Base-by-base conservation (phyloP, 92 coral and sea anemone genomes). In the Porites evermanni region DNA sequence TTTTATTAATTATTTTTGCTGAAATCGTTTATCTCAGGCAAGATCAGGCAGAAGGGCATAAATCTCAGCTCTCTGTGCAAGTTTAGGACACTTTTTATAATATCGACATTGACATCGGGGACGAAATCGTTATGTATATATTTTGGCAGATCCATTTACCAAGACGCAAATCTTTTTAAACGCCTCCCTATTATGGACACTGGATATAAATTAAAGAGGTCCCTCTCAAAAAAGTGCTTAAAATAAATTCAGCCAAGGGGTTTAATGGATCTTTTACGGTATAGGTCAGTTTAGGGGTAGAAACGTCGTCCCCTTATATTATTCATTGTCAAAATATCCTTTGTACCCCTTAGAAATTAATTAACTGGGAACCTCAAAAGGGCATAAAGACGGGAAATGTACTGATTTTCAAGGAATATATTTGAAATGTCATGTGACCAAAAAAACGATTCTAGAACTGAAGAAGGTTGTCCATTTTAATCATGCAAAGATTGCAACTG, bases 381-480 rank as follows among this genome's bases (percentile, higher is more conserved):
- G 72, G 17, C 24, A 68, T 68, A 18, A 68, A 68, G 72, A 68
- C 72, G 72, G 72, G 72, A 68, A 68, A 47, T 47, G 47, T 68
- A 68, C 44, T 68, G 72, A 68, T 68, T 68, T 68, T 68, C 72
- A 68, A 68, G 38, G 72, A 68, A 68, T 68, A 68, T 68, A 23
- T 68, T 32, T 68, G 24, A 18, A 68, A 68, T 68, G 72, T 68
- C 72, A 24, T 18, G 72, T 68, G 72, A 68, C 72, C 21, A 68
- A 19, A 68, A 68, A 68, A 20, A 68, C 32, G 32, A 26, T 68
- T 68, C 72, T 68, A 47, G 24, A 68, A 68, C 72, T 19, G 72
- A 18, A 8, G 72, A 68, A 68, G 0, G 72, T 68, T 68, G 72
- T 68, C 32, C 32, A 26, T 26, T 26, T 26, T 26, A 26, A 26